A percentile compares a stretch with the other conserved stretches of the same genome.
These are phyloP conservation scores for Lepidotrigona ventralis DNA, from an alignment of 1,140 invertebrate genomes.

Conservation along the genomic window DNA sequence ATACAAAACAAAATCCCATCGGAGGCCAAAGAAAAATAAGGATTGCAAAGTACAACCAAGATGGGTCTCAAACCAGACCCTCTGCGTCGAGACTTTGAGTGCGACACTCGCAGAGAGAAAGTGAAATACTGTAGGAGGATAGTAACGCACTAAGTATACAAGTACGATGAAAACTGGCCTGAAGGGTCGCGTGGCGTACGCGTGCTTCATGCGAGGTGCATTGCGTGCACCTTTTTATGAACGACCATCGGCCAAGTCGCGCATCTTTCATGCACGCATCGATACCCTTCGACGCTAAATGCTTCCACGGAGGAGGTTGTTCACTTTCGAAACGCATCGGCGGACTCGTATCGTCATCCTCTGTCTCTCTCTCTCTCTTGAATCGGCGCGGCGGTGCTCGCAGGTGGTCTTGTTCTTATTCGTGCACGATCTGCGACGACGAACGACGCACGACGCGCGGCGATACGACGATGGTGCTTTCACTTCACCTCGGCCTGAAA, in stretches of 20 bases:
- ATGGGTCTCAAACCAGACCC: no score
- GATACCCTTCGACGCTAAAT: slow-evolving; percentile 52
- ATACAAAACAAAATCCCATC: no score
- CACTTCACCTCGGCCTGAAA: slow-evolving; percentile 39
- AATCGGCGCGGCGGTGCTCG: neutral
- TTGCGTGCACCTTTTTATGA: slow-evolving; percentile 57
- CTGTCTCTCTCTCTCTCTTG: no score
- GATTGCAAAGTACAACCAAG: no score
- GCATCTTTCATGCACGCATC: slow-evolving; percentile 58
- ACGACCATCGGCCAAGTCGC: slow-evolving; percentile 44
- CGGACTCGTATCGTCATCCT: slow-evolving; percentile 1
- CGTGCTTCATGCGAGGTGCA: slow-evolving; percentile 45
- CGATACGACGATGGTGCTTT: slow-evolving; percentile 40
- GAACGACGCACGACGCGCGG: neutral
- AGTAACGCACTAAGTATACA: neutral
- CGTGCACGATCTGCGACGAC: slow-evolving; percentile 12
- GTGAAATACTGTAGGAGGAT: neutral
- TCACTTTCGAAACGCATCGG: slow-evolving; percentile 38
- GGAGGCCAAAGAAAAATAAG: no score
- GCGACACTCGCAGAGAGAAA: no score
- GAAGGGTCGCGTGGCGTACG: slow-evolving; percentile 65
- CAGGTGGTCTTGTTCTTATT: slow-evolving; percentile 46
- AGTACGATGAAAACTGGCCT: slow-evolving; percentile 14
- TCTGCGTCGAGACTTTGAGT: no score
- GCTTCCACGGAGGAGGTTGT: slow-evolving; percentile 37